These are phyloP conservation scores for Leucoraja erinaceus DNA, from an alignment of 2,113 vertebrate genomes.

Conservation along the genomic window DNA sequence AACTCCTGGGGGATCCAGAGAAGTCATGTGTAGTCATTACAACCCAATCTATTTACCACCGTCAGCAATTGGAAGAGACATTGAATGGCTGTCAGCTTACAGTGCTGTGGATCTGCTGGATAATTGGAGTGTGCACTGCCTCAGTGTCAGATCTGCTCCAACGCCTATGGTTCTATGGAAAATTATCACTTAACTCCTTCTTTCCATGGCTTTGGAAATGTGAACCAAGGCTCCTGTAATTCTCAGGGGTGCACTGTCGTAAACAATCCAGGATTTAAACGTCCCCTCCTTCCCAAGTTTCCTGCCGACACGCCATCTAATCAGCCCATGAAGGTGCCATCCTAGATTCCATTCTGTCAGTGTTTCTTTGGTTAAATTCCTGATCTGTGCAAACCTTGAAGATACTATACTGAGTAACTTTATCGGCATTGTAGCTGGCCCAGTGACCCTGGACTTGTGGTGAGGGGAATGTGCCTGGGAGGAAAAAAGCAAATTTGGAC, in stretches of 20 bases:
- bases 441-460: background rate
- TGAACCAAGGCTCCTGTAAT: background rate
- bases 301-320: background rate
- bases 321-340: background rate
- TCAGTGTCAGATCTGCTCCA: background rate
- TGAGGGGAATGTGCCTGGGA: background rate
- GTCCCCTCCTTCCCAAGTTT: background rate
- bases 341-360: background rate
- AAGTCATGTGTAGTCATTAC: slow-evolving; percentile 10
- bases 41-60: background rate
- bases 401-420: background rate
- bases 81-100: background rate
- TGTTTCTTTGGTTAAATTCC: background rate
- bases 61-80: background rate
- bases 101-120: background rate
- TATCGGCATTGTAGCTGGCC: no score
- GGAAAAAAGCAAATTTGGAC: background rate
- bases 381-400: background rate
- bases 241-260: background rate
- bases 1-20: background rate
- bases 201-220: background rate
- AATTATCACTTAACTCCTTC: background rate
- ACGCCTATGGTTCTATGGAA: background rate
- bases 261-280: background rate
- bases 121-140: background rate